Evolutionary conservation across 2,113 vertebrate genomes (phyloP).

Genomic region (Caranx melampygus): DNA sequence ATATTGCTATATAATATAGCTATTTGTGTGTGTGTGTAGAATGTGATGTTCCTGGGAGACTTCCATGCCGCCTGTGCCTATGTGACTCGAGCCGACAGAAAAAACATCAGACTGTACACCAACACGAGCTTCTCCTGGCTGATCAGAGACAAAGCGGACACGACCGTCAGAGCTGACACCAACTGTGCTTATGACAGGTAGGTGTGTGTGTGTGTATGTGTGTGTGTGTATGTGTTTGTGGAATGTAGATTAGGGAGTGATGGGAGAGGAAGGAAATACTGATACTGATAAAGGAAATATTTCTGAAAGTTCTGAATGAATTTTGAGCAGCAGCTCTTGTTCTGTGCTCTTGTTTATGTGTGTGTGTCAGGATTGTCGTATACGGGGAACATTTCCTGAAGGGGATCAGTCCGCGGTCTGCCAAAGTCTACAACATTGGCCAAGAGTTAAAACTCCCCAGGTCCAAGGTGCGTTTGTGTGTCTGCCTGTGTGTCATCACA

Average conservation of each 20-base stretch:
- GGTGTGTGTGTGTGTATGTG: background rate
- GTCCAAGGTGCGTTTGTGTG: slow-evolving; percentile 12
- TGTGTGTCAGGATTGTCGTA: slow-evolving; percentile 70
- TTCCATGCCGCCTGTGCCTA: slow-evolving; percentile 75
- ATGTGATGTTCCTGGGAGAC: slow-evolving; percentile 77
- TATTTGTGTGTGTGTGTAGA: slow-evolving; percentile 38
- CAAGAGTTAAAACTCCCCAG: slow-evolving; percentile 28
- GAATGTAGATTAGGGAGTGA: too few relatives aligned
- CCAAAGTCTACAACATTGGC: slow-evolving; percentile 46
- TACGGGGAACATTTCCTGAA: slow-evolving; percentile 63
- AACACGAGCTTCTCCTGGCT: slow-evolving; percentile 62
- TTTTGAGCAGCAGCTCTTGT: too few relatives aligned
- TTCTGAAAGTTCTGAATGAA: background rate
- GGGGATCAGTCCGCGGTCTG: slow-evolving; percentile 50
- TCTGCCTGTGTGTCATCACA: background rate
- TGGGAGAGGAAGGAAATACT: background rate
- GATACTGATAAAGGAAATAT: background rate
- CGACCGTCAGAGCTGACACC: slow-evolving; percentile 43
- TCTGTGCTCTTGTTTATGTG: slow-evolving; percentile 4
- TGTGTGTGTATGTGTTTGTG: background rate
- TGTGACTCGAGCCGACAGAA: slow-evolving; percentile 48
- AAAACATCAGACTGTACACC: slow-evolving; percentile 61
- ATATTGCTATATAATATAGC: too few relatives aligned
- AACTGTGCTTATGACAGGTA: slow-evolving; percentile 77
- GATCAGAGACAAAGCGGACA: slow-evolving; percentile 73